phyloP scores from a whole-genome alignment of 2,113 vertebrate species.

The Perca schrenkii region DNA sequence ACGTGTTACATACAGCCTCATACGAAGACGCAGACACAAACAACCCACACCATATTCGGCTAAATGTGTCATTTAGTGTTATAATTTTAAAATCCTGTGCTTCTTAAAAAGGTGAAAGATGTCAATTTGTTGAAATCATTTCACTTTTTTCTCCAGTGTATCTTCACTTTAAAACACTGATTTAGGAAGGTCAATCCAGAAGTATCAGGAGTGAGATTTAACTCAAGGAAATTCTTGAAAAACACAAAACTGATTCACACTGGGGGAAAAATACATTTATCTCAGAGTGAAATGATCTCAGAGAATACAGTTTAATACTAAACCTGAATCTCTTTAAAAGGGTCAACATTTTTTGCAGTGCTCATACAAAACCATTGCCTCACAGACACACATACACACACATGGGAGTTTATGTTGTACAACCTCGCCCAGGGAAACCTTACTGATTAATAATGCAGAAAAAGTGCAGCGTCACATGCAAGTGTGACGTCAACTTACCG shows the following conservation, averaged over 20 bases:
- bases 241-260: background rate
- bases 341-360: constrained; percentile 8
- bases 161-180: background rate
- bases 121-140: background rate
- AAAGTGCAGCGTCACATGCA: constrained; percentile 35
- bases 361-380: constrained; percentile 16
- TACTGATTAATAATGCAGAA: constrained; percentile 64
- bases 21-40: constrained; percentile 27
- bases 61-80: background rate
- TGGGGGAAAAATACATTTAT: background rate
- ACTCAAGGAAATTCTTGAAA: background rate
- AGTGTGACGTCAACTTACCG: constrained; percentile 80
- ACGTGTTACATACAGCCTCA: constrained; percentile 45
- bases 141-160: background rate
- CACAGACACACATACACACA: background rate
- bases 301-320: background rate
- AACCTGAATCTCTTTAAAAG: background rate
- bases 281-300: background rate
- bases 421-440: constrained; percentile 33
- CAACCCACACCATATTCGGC: constrained; percentile 13
- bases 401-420: constrained; percentile 5
- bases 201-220: background rate
- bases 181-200: background rate
- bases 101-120: background rate
- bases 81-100: background rate